These are phyloP conservation scores for Epinephelus awoara DNA, from an alignment of 2,797 vertebrate genomes.

Conservation along the genomic window DNA sequence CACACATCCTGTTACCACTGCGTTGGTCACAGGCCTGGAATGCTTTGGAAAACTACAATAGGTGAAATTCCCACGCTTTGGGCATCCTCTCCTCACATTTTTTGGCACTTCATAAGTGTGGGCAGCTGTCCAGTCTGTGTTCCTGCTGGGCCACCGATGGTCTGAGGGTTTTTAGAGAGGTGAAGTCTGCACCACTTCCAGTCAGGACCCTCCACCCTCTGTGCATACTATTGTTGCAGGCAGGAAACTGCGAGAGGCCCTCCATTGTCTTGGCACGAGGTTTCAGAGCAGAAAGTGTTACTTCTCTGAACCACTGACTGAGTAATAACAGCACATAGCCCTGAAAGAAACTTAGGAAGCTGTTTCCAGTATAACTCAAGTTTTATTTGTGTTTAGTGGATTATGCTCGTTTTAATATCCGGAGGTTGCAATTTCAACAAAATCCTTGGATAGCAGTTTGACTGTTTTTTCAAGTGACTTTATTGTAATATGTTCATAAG, in stretches of 20 bases:
- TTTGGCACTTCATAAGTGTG: constrained; percentile 40
- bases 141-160: constrained; percentile 37
- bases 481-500: no score
- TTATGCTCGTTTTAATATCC: neutral
- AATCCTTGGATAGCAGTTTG: neutral
- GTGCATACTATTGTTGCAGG: constrained; percentile 56
- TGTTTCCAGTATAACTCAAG: neutral
- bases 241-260: constrained; percentile 65
- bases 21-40: constrained; percentile 62
- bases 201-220: constrained; percentile 40
- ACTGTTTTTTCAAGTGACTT: neutral
- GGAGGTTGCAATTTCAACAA: neutral
- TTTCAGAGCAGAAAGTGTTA: constrained; percentile 30
- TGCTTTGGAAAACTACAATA: constrained; percentile 63
- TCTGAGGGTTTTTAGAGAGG: constrained; percentile 35
- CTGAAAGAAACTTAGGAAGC: neutral
- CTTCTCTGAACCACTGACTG: constrained; percentile 23
- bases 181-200: constrained; percentile 50
- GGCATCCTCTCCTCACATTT: constrained; percentile 56
- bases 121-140: constrained; percentile 49
- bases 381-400: neutral
- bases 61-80: constrained; percentile 72
- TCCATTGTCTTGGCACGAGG: constrained; percentile 37
- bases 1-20: constrained; percentile 61
- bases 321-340: constrained; percentile 1